These are phyloP conservation scores for Diachrysia chrysitis DNA, from an alignment of 2,888 invertebrate species.

Conservation along the genomic window DNA sequence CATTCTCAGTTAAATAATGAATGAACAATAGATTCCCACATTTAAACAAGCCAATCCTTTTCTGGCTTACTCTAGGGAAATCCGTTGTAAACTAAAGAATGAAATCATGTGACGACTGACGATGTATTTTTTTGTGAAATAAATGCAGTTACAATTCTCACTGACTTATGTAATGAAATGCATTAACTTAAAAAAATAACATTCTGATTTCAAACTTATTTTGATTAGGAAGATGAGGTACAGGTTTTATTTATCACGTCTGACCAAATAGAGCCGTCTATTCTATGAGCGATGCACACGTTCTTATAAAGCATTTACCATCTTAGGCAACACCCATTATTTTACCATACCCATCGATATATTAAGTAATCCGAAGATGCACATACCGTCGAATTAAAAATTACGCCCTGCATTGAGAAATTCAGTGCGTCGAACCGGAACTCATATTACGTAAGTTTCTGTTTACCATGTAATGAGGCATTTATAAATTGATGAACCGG, in stretches of 20 bases:
- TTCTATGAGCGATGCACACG: constrained; percentile 42
- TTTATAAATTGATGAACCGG: constrained; percentile 79
- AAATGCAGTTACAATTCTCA: neutral
- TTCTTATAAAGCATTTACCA: constrained; percentile 43
- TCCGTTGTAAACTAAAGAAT: constrained; percentile 26
- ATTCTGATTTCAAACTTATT: constrained; percentile 14
- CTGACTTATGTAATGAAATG: constrained; percentile 12
- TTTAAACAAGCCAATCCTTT: constrained; percentile 49
- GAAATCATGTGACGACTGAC: constrained; percentile 9
- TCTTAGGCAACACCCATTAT: constrained; percentile 54
- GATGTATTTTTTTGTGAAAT: neutral
- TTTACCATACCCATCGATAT: constrained; percentile 59
- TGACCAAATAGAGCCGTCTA: constrained; percentile 16
- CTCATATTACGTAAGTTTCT: constrained; percentile 55
- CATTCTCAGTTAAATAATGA: constrained; percentile 57
- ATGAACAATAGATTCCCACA: constrained; percentile 63
- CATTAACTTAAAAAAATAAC: constrained; percentile 6
- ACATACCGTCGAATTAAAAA: constrained; percentile 74
- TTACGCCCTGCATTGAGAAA: constrained; percentile 73
- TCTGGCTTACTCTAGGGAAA: constrained; percentile 55
- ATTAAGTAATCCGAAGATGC: constrained; percentile 63
- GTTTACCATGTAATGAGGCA: constrained; percentile 78
- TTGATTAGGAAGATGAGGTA: constrained; percentile 15
- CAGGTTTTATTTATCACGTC: constrained; percentile 32
- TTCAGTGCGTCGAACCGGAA: constrained; percentile 74